Evolutionary conservation across 2,888 invertebrate species (phyloP).

Genomic region (Drosophila maculinotata): DNA sequence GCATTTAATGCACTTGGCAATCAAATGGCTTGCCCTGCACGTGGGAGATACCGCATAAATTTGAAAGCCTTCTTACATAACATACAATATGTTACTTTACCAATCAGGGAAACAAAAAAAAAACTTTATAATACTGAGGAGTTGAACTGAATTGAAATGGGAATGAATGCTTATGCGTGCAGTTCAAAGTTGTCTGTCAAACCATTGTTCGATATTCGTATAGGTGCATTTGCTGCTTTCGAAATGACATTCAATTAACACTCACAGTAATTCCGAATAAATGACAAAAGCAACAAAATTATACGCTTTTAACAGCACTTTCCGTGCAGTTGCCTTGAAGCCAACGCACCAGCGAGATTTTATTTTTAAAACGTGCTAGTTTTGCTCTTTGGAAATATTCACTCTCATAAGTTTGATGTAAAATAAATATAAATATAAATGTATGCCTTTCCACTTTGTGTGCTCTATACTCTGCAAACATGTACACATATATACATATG

Average conservation of each 20-base stretch:
- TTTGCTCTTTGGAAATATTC: conserved; percentile 45
- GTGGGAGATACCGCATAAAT: conserved; percentile 25
- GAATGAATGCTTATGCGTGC: neutral
- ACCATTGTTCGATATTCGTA: conserved; percentile 2
- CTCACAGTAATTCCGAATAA: conserved; percentile 1
- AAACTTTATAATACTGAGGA: neutral
- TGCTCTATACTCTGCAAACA: neutral
- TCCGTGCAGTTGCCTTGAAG: conserved; percentile 31
- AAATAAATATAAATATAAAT: conserved; percentile 5
- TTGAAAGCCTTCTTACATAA: conserved; percentile 23
- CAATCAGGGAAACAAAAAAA: neutral
- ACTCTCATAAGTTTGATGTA: neutral
- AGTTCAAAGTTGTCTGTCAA: conserved; percentile 39
- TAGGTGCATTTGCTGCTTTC: conserved; percentile 23
- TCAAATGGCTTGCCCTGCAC: conserved; percentile 33
- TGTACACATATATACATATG: conserved; percentile 2
- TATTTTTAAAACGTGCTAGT: conserved; percentile 53
- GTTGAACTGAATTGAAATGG: conserved; percentile 8
- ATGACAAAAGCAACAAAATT: conserved; percentile 11
- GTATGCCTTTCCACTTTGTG: conserved; percentile 29
- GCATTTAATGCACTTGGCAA: conserved; percentile 55
- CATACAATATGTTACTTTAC: neutral
- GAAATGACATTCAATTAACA: conserved; percentile 38
- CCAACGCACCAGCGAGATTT: conserved; percentile 19
- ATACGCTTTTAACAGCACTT: conserved; percentile 29